These are phyloP conservation scores for Orgyia antiqua DNA, from an alignment of 2,888 invertebrate genomes.

Conservation along the genomic window DNA sequence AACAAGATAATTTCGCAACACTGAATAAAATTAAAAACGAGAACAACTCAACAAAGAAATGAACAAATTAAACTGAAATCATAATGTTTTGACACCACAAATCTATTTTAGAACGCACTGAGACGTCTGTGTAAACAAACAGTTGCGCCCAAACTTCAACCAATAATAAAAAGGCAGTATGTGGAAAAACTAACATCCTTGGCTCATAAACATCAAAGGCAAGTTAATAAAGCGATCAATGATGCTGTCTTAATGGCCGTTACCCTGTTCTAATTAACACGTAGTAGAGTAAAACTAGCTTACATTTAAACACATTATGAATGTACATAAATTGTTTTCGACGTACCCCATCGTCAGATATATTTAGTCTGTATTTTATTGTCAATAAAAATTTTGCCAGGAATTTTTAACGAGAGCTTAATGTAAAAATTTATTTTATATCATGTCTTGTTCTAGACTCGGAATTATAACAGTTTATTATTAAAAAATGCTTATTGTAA, in stretches of 20 bases:
- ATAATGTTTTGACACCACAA: conserved; percentile 72
- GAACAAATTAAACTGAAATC: conserved; percentile 52
- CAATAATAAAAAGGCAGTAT: conserved; percentile 77
- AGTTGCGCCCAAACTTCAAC: conserved; percentile 71
- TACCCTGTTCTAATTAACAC: conserved; percentile 57
- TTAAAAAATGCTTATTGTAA: too few relatives aligned
- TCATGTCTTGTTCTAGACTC: background rate
- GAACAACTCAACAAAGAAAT: conserved; percentile 20
- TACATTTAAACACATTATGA: conserved; percentile 27
- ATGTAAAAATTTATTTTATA: conserved; percentile 3
- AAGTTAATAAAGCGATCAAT: conserved; percentile 69
- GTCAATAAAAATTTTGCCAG: conserved; percentile 11
- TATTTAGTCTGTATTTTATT: conserved; percentile 14
- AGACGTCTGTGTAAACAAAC: conserved; percentile 70
- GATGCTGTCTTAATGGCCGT: conserved; percentile 54
- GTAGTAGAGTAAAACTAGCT: conserved; percentile 33
- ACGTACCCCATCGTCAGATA: conserved; percentile 19
- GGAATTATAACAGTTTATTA: too few relatives aligned
- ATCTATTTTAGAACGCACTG: conserved; percentile 65
- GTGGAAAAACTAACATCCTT: conserved; percentile 78
- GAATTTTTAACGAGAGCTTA: conserved; percentile 6
- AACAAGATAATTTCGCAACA: background rate
- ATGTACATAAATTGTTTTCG: conserved; percentile 27
- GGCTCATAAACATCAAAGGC: conserved; percentile 67
- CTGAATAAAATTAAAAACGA: background rate